A percentile compares a stretch with the other conserved stretches of the same genome.
Conservation (phyloP, 2,797 vertebrate species). For the Myiotriccus ornatus region DNA sequence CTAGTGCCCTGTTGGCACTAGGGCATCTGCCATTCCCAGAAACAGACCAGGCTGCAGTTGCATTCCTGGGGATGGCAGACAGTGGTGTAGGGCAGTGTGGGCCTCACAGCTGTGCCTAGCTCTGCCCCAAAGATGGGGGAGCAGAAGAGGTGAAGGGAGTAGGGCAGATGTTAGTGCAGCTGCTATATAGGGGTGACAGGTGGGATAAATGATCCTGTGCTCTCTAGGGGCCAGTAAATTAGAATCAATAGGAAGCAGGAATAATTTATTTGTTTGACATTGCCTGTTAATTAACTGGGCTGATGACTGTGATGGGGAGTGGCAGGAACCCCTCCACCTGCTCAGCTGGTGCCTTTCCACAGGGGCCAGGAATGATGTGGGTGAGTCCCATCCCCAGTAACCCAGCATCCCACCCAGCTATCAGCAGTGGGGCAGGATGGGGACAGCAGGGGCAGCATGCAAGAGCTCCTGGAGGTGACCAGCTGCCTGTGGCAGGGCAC, state of each 20-base stretch:
- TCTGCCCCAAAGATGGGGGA: neutral
- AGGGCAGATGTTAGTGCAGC: constrained; percentile 52
- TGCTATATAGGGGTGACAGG: constrained; percentile 52
- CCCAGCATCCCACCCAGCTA: fast-evolving
- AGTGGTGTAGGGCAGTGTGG: neutral
- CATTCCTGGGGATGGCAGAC: fast-evolving
- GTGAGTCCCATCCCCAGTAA: neutral
- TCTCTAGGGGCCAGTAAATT: constrained; percentile 65
- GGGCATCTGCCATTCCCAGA: fast-evolving
- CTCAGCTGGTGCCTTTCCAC: neutral
- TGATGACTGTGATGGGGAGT: constrained; percentile 26
- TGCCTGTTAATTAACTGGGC: constrained; percentile 63
- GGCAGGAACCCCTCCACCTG: neutral
- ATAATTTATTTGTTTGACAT: constrained; percentile 71
- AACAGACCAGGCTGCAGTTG: neutral
- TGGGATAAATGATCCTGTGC: constrained; percentile 27
- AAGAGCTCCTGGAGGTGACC: fast-evolving
- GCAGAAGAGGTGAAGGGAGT: neutral
- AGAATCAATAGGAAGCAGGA: constrained; percentile 68
- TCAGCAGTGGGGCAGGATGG: neutral
- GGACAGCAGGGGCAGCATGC: fast-evolving
- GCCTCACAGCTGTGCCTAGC: neutral
- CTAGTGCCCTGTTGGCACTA: neutral
- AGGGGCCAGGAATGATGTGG: neutral
- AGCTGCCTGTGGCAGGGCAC: fast-evolving